Conservation (phyloP, 2,113 vertebrate genomes). For the Oriolus oriolus region DNA sequence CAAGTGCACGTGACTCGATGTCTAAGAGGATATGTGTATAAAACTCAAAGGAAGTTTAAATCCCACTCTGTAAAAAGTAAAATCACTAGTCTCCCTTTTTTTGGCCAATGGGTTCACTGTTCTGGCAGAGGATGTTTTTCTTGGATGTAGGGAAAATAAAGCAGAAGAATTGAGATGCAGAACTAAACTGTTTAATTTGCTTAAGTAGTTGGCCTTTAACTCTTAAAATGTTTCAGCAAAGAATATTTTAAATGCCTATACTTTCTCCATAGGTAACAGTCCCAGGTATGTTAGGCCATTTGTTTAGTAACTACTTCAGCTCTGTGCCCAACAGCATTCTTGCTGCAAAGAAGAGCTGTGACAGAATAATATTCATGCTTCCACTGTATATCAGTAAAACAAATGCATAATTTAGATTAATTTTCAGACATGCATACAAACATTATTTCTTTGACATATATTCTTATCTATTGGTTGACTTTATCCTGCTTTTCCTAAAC, state of each 20-base stretch:
- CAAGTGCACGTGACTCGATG: not conserved
- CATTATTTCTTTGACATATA: not conserved
- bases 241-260: not conserved
- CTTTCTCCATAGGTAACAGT: not conserved
- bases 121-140: not conserved
- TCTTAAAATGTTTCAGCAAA: not conserved
- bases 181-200: not conserved
- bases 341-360: not conserved
- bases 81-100: not conserved
- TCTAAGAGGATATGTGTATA: not conserved
- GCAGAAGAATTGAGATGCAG: not conserved
- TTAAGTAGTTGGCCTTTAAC: not conserved
- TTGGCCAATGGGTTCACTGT: not conserved
- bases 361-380: not conserved
- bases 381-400: not conserved
- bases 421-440: not conserved
- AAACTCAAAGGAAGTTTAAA: not conserved
- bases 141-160: not conserved
- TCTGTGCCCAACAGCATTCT: not conserved
- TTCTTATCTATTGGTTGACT: not conserved
- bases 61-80: not conserved
- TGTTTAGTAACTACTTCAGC: not conserved
- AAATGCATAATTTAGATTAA: not conserved
- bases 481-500: not conserved
- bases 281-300: not conserved